Evolutionary conservation across 2,113 vertebrate genomes (phyloP).

Genomic region (Corapipo altera): DNA sequence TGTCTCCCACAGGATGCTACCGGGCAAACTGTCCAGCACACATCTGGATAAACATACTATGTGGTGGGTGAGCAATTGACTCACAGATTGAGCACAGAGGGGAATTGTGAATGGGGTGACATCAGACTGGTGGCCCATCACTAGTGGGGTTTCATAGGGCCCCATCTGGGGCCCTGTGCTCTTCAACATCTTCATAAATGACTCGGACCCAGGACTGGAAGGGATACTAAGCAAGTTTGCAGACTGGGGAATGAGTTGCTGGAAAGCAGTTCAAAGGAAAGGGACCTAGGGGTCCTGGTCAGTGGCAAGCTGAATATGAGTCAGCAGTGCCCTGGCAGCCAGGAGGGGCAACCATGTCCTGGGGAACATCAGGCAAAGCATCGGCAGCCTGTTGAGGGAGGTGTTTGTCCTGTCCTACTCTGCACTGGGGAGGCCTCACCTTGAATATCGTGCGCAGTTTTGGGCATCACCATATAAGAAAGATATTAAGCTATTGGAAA

Average conservation of each 20-base stretch:
- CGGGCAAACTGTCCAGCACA: not conserved
- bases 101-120: not conserved
- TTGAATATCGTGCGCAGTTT: too few relatives aligned
- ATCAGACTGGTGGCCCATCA: not conserved
- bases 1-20: too few relatives aligned
- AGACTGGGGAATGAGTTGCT: not conserved
- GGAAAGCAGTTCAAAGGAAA: not conserved
- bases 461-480: too few relatives aligned
- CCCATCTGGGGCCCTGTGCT: not conserved
- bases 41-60: too few relatives aligned
- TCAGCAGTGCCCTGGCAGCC: not conserved
- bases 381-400: too few relatives aligned
- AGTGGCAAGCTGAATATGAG: not conserved
- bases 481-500: too few relatives aligned
- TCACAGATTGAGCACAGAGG: not conserved
- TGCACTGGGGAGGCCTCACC: too few relatives aligned
- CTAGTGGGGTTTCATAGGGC: not conserved
- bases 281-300: not conserved
- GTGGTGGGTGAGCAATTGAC: too few relatives aligned
- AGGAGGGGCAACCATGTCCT: too few relatives aligned
- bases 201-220: not conserved
- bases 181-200: not conserved
- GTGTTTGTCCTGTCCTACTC: too few relatives aligned
- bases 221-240: not conserved
- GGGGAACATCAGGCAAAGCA: too few relatives aligned